Evolutionary conservation across 2,113 vertebrate species (phyloP).

Genomic region (Rhodinocichla rosea): DNA sequence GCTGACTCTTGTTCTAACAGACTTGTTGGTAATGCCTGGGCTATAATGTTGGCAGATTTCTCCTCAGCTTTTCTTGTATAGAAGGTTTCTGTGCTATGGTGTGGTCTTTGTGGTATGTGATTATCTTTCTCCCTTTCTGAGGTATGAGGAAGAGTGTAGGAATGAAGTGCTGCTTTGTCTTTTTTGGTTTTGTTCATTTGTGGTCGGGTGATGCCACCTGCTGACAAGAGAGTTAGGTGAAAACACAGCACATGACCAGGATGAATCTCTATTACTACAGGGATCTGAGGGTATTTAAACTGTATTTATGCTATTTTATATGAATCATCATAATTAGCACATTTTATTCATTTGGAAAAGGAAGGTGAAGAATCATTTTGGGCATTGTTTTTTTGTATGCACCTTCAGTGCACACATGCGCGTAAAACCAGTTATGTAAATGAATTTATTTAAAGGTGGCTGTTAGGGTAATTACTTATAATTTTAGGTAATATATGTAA

Average conservation of each 20-base stretch:
- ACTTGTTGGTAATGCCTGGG: not conserved
- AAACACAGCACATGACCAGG: not conserved
- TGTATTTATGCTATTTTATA: not conserved
- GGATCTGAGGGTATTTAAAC: not conserved
- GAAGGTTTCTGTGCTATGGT: not conserved
- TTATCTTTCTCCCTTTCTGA: not conserved
- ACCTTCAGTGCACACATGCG: not conserved
- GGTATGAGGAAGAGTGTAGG: not conserved
- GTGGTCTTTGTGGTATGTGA: not conserved
- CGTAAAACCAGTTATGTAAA: not conserved
- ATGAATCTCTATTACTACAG: not conserved
- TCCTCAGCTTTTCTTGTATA: not conserved
- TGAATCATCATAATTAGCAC: not conserved
- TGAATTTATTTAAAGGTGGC: not conserved
- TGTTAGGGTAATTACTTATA: not conserved
- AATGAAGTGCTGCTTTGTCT: accelerated
- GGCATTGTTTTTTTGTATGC: not conserved
- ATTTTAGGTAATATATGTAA: not conserved
- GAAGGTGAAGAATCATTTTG: not conserved
- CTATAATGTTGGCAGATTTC: not conserved
- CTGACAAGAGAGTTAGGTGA: not conserved
- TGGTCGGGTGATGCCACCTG: not conserved
- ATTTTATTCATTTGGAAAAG: not conserved
- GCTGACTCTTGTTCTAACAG: not conserved
- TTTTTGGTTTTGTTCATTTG: not conserved